These are phyloP conservation scores for Pelodiscus sinensis DNA, from an alignment of 2,113 vertebrate genomes.

Conservation along the genomic window DNA sequence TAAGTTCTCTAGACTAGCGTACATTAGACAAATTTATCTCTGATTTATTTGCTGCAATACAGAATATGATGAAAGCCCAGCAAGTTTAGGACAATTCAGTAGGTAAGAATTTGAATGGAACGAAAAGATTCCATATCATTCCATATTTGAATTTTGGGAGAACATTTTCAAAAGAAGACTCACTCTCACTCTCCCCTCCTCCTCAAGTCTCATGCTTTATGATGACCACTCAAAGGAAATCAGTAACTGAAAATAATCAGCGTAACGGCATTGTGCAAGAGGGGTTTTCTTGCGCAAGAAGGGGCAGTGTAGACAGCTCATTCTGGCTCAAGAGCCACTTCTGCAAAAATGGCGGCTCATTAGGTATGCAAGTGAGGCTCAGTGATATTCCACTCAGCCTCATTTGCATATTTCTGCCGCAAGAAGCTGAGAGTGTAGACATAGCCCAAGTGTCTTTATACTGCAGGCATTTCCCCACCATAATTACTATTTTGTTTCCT, in stretches of 20 bases:
- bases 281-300: no score
- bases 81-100: background rate
- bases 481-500: slow-evolving; percentile 35
- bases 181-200: background rate
- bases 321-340: no score
- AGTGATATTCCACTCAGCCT: no score
- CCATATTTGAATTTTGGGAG: background rate
- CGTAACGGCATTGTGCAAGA: no score
- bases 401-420: no score
- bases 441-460: slow-evolving; percentile 8
- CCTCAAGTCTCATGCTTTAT: background rate
- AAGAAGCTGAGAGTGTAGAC: no score
- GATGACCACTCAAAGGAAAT: background rate
- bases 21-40: rapidly evolving
- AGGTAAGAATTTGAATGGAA: background rate
- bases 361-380: no score
- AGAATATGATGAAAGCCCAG: background rate
- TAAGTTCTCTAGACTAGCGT: background rate
- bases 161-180: background rate
- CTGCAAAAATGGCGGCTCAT: no score
- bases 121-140: background rate
- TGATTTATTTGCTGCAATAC: background rate
- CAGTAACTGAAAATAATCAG: no score
- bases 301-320: no score
- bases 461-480: slow-evolving; percentile 36